Base-by-base conservation (phyloP, 2,797 vertebrate species). In the Merluccius polli region DNA sequence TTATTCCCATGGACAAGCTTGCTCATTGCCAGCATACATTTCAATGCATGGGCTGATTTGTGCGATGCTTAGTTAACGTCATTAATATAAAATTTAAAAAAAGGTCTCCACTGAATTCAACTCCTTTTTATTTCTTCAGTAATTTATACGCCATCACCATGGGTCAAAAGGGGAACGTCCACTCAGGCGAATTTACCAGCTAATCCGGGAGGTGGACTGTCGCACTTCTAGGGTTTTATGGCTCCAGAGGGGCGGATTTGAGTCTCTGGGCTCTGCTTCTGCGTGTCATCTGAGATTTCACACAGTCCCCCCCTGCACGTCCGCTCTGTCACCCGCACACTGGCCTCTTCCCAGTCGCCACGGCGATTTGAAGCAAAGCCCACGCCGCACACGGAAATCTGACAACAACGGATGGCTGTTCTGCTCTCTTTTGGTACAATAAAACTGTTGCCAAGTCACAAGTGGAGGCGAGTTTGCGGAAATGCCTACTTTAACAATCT, bases 221-320 rank as follows among this genome's bases (percentile, higher is more conserved):
- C 89, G 73, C 71, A 48, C 77, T 84, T 79, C 84, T 81, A 75
- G 48, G 90, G 90, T 92, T 91, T 91, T 91, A 74, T 79, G 79
- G 70, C 33, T 21, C 10, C 18, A 87, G 86, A 72, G 79, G 80
- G 83, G 81, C 84, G 87, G 85, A 91, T 90, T 91, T 90, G 84
- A 82, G 84, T 89, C 87, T 82, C 63, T 81, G 0, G 0, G 75
- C 74, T 70, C 67, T 78, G 82, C 84, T 85, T 86, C 81, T 82
- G 77, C 70, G 72, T 87, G 87, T 91, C 90, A 89, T 92, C 76
- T 79, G 85, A 86, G 83, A 92, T 91, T 91, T 87, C 85, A 91
- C 88, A 90, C 85, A 74, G 80, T 77, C 81, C 79, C 67, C 74
- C 74, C 71, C 81, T 10, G 82, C 83, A 77, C 32, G 71, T 82